Base-by-base conservation (phyloP, 2,888 invertebrate species). In the Gisinianus flammeolus region DNA sequence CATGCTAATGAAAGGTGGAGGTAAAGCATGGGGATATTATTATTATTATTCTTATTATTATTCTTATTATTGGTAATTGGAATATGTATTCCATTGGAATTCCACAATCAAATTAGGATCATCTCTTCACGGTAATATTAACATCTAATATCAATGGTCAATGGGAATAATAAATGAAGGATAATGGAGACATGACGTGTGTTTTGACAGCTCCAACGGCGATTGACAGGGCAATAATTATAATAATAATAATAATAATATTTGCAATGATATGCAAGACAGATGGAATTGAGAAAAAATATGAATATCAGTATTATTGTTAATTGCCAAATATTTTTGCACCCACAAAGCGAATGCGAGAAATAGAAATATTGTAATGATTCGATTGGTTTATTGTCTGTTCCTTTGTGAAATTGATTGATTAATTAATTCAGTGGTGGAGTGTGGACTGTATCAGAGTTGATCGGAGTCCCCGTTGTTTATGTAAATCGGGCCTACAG, bases 171-270 rank as follows among this genome's bases (percentile, higher is more conserved):
- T n/a, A n/a, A n/a, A n/a, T n/a, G n/a, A n/a, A n/a, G n/a, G n/a
- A n/a, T n/a, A 12, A 35, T 35, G 8, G 12, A 44, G 12, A 44
- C 6, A 44, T 44, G 2, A 44, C 44, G 19, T 19, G 6, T 64
- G 64, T 64, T 64, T 64, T 64, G 64, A 64, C 64, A 64, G 64
- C 6, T 64, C 26, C 64, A 64, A 64, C 64, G 58, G 58, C 22
- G 26, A 58, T 16, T 44, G 44, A 44, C 44, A 44, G 44, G 6
- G 2, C 2, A 44, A 44, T 44, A 12, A 35, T 35, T 12, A 44
- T 12, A 4, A 44, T 44, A 6, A 44, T 44, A 6, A 16, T 12
- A 19, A 44, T 19, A 44, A 44, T 44, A 19, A 35, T 8, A 35
- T 35, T 35, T 35, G 35, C 12, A 35, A 35, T 12, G 6, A 5